phyloP scores from a whole-genome alignment of 2,888 invertebrate species.

The Ischnus inquisitorius region DNA sequence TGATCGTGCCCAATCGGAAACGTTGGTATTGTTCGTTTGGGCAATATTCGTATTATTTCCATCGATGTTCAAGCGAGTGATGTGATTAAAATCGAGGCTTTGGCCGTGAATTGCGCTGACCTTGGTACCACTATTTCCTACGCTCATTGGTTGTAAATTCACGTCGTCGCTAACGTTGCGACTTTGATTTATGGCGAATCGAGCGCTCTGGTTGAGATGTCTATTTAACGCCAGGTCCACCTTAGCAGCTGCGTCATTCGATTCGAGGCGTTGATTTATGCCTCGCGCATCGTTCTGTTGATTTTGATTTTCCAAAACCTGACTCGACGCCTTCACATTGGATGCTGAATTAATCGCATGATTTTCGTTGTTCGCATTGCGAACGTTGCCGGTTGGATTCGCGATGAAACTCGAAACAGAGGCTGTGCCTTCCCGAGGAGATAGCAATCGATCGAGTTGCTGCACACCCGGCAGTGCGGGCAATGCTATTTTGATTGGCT shows the following conservation, averaged over 20 bases:
- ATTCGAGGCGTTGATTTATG: slow-evolving; percentile 18
- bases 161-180: not conserved
- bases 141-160: not conserved
- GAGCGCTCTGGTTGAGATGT: slow-evolving; percentile 8
- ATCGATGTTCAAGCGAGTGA: slow-evolving; percentile 45
- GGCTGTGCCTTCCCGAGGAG: slow-evolving; percentile 25
- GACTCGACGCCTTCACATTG: not conserved
- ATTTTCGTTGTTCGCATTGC: slow-evolving; percentile 3
- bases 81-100: slow-evolving; percentile 46
- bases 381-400: slow-evolving; percentile 7
- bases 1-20: not conserved
- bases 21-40: not conserved
- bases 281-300: not conserved
- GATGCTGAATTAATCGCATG: slow-evolving; percentile 11
- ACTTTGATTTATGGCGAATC: slow-evolving; percentile 35
- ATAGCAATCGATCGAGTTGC: slow-evolving; percentile 40
- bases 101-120: slow-evolving; percentile 51
- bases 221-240: slow-evolving; percentile 3
- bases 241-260: slow-evolving; percentile 12
- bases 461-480: slow-evolving; percentile 20
- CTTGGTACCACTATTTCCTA: slow-evolving; percentile 25
- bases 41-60: not conserved
- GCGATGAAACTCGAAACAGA: slow-evolving; percentile 20
- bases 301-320: not conserved
- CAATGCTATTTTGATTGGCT: slow-evolving; percentile 75